Conservation (phyloP, 2,888 invertebrate species). For the Lampropteryx suffumata region DNA sequence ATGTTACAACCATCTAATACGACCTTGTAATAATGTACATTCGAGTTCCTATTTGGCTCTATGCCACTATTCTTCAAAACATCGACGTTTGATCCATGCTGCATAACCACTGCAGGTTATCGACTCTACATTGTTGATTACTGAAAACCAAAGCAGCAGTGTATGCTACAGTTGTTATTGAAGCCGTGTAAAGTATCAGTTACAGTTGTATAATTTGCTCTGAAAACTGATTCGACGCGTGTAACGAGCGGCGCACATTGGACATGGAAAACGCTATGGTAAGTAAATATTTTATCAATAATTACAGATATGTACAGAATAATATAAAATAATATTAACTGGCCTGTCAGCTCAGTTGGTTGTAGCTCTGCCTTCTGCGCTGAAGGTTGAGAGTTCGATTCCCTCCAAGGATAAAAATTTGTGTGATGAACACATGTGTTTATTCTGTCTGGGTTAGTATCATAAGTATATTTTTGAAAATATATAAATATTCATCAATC, state of each 20-base stretch:
- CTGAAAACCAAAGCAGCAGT: constrained; percentile 11
- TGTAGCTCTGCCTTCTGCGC: too few species aligned
- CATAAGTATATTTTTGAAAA: too few species aligned
- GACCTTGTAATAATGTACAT: constrained; percentile 47
- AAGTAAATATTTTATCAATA: too few species aligned
- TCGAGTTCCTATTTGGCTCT: constrained; percentile 66
- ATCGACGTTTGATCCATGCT: constrained; percentile 15
- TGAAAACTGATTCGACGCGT: constrained; percentile 39
- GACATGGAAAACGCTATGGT: not conserved
- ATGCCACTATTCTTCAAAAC: constrained; percentile 45
- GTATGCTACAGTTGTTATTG: constrained; percentile 16
- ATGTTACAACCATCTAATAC: constrained; percentile 5
- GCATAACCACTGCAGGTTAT: constrained; percentile 27
- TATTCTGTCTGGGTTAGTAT: too few species aligned
- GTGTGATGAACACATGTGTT: too few species aligned
- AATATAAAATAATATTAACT: too few species aligned
- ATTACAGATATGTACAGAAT: too few species aligned
- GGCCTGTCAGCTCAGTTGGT: too few species aligned
- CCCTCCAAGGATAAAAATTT: too few species aligned
- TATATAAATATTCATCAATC: too few species aligned
- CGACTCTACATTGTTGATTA: not conserved
- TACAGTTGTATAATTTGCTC: constrained; percentile 38
- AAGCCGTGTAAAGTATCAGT: constrained; percentile 32
- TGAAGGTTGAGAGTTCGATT: too few species aligned
- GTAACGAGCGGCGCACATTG: constrained; percentile 33